Conservation (phyloP, 2,888 invertebrate genomes). For the Dicyrtomina minuta region DNA sequence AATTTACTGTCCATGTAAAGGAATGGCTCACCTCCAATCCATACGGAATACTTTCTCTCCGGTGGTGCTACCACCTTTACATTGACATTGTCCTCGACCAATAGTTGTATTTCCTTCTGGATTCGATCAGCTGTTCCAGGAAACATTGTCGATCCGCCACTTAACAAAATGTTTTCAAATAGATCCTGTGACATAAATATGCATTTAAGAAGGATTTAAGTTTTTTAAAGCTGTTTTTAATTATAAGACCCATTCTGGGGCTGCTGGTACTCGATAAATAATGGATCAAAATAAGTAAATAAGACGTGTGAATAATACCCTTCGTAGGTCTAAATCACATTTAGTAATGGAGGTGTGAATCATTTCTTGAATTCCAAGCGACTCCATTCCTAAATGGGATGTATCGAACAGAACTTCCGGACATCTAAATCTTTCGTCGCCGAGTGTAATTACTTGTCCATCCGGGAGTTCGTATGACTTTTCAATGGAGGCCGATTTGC, state of each 20-base stretch:
- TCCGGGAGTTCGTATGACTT: conserved; percentile 57
- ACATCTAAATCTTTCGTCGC: conserved; percentile 58
- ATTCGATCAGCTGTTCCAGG: conserved; percentile 49
- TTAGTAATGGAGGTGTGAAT: conserved; percentile 58
- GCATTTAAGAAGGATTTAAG: neutral
- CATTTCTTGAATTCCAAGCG: conserved; percentile 61
- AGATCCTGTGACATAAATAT: conserved; percentile 39
- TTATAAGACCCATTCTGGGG: neutral
- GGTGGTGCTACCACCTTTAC: conserved; percentile 51
- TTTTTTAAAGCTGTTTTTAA: neutral
- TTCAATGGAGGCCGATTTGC: conserved; percentile 55
- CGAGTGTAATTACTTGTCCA: conserved; percentile 57
- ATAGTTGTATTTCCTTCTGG: conserved; percentile 47
- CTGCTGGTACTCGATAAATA: neutral
- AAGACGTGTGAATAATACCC: conserved; percentile 35
- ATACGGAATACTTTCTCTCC: conserved; percentile 52
- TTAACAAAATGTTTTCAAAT: conserved; percentile 44
- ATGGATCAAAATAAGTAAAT: neutral
- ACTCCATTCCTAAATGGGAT: conserved; percentile 54
- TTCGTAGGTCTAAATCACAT: conserved; percentile 52
- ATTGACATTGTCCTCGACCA: conserved; percentile 40
- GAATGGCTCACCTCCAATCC: conserved; percentile 47
- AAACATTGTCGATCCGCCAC: conserved; percentile 52
- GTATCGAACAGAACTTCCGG: conserved; percentile 59
- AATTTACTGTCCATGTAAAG: neutral